These are phyloP conservation scores for Mola mola DNA, from an alignment of 2,113 vertebrate species.

Conservation along the genomic window DNA sequence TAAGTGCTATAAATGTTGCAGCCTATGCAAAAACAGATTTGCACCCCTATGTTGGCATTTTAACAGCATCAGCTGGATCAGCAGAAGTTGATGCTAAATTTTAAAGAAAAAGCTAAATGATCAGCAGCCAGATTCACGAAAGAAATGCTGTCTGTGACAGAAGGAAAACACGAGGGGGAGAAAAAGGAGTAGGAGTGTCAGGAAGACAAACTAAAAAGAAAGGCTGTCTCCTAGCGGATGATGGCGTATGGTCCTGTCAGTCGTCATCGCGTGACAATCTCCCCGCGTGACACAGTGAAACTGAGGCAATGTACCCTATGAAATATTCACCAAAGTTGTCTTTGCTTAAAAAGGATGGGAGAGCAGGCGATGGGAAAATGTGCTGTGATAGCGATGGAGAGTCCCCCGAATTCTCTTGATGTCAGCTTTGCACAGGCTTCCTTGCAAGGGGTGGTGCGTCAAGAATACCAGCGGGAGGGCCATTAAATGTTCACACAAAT, in stretches of 20 bases:
- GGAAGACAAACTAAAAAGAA: conserved; percentile 43
- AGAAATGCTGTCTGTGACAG: conserved; percentile 46
- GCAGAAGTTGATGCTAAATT: conserved; percentile 59
- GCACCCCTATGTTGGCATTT: conserved; percentile 63
- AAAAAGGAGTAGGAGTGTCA: conserved; percentile 42
- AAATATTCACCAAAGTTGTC: conserved; percentile 75
- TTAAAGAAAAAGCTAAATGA: conserved; percentile 52
- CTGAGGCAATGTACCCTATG: conserved; percentile 69
- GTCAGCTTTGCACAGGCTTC: conserved; percentile 63
- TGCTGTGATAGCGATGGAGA: conserved; percentile 40
- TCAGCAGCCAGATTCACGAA: conserved; percentile 46
- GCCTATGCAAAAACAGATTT: conserved; percentile 54
- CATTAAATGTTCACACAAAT: conserved; percentile 69
- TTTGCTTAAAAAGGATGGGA: conserved; percentile 57
- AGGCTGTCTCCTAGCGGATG: conserved; percentile 52
- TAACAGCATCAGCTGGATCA: conserved; percentile 61
- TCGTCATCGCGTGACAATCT: conserved; percentile 55
- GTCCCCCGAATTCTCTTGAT: conserved; percentile 58
- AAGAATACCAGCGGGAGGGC: conserved; percentile 43
- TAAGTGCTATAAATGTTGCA: conserved; percentile 51
- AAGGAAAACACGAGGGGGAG: conserved; percentile 35
- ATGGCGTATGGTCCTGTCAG: conserved; percentile 40
- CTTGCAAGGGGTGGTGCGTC: conserved; percentile 2
- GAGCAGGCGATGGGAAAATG: background rate
- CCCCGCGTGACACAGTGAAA: conserved; percentile 53